Percentiles rank a stretch among this genome's conserved stretches.
These are phyloP conservation scores for Coilia nasus DNA, from an alignment of 2,797 vertebrate species.

Conservation along the genomic window DNA sequence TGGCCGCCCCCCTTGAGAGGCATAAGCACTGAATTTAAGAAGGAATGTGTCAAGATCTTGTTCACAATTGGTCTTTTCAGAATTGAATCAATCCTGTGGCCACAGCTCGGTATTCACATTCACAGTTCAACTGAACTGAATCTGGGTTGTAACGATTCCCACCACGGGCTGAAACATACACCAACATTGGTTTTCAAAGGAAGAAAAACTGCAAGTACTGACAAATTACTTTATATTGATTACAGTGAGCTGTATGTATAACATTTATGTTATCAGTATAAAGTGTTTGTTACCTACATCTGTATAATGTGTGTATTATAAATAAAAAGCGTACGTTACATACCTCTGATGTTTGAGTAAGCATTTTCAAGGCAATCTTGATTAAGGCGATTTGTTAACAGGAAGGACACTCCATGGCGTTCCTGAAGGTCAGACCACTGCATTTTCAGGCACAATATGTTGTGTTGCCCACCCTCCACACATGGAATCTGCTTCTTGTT, in stretches of 20 bases:
- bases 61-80: slow-evolving; percentile 36
- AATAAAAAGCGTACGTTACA: no score
- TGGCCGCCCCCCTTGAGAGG: slow-evolving; percentile 12
- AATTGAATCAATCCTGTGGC: slow-evolving; percentile 35
- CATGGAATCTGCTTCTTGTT: not conserved
- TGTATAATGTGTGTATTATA: no score
- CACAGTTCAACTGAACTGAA: slow-evolving; percentile 31
- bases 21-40: slow-evolving; percentile 32
- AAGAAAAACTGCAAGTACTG: no score
- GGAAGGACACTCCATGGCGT: not conserved
- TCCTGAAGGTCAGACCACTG: no score
- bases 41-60: slow-evolving; percentile 34
- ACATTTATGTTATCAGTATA: no score
- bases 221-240: no score
- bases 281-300: no score
- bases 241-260: no score
- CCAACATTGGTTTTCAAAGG: no score
- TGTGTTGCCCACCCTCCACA: no score
- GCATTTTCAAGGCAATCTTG: not conserved
- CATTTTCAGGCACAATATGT: no score
- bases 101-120: slow-evolving; percentile 33
- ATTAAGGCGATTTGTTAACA: not conserved
- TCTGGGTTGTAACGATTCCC: slow-evolving; percentile 11
- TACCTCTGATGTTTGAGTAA: not conserved
- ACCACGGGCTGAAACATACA: not conserved